Percentiles rank a stretch among this genome's conserved stretches.
These are phyloP conservation scores for Plotosus lineatus DNA, from an alignment of 2,113 vertebrate genomes.

Conservation along the genomic window DNA sequence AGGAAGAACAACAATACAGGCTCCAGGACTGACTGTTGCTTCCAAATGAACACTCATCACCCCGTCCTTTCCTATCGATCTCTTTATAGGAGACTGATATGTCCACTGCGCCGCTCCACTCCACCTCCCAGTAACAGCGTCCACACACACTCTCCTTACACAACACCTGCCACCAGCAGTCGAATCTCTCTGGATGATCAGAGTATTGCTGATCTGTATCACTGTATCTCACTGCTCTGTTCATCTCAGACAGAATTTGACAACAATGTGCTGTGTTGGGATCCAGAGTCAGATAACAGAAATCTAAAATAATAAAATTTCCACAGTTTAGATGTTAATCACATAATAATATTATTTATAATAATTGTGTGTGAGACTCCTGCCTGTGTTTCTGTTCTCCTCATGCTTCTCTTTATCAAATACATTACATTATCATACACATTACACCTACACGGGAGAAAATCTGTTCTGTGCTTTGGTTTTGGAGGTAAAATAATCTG, in stretches of 20 bases:
- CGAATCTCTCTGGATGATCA: constrained; percentile 2
- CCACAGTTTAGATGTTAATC: neutral
- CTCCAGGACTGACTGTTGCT: neutral
- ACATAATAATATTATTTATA: neutral
- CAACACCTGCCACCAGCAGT: neutral
- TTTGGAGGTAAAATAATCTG: neutral
- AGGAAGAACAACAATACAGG: neutral
- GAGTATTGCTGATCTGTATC: neutral
- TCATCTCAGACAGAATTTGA: neutral
- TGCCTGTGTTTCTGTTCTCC: too few relatives aligned
- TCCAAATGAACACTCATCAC: neutral
- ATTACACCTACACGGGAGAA: neutral
- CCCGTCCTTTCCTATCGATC: neutral
- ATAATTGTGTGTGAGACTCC: neutral
- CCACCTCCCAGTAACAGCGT: neutral
- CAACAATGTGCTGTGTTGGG: neutral
- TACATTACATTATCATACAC: too few relatives aligned
- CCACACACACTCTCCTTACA: neutral
- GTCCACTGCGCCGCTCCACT: neutral
- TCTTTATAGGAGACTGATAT: neutral
- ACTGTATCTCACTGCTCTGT: neutral
- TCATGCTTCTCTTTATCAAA: too few relatives aligned
- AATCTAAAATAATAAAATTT: neutral
- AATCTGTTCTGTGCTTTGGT: neutral
- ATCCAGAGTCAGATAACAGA: neutral